Evolutionary conservation across 2,113 vertebrate genomes (phyloP), one percentile per base, ranked within the genome.

Genomic region (Ahaetulla prasina): DNA sequence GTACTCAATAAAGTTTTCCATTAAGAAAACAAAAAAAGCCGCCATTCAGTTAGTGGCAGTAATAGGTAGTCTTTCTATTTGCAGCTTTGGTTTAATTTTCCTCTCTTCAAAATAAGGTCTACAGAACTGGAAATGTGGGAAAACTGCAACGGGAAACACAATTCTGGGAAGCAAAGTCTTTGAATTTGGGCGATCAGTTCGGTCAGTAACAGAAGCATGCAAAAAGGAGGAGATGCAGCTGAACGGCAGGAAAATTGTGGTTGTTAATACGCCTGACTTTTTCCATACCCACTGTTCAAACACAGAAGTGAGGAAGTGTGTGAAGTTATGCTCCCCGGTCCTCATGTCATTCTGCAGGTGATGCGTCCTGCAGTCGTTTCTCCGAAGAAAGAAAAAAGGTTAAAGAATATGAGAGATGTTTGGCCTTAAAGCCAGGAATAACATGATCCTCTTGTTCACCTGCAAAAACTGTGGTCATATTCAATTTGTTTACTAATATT

Each of bases 201-300:
- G 45, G 53, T 20, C 53, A 20, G 4, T 20, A 54, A 20, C 53
- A 54, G 6, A 55, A 55, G 7, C 2, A 8, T 55, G 97, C 50
- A 92, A 90, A n/a, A 96, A 85, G 4, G 94, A 94, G 53, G 94
- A 27, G 0, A 92, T 95, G 7, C 87, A 27, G 12, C 94, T 93
- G 0, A 10, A 68, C 0, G 96, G 95, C 0, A 45, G 92, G 57
- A 93, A 87, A 1, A 4, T 98, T 55, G 89, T 93, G 1, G 91
- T 98, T 45, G 45, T 47, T 47, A 98, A 98, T 96, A 98, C 96
- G 0, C 97, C 97, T 0, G 97, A 97, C 1, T 95, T 98, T 92
- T 57, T 68, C 89, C 10, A 30, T 11, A 0, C 20, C 6, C 0
- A 23, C 22, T 5, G 1, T 55, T 0, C 6, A 55, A 2, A 4